Evolutionary conservation across 2,113 vertebrate species (phyloP), one percentile per base, ranked within the genome.

Genomic region (Ageneiosus marmoratus): DNA sequence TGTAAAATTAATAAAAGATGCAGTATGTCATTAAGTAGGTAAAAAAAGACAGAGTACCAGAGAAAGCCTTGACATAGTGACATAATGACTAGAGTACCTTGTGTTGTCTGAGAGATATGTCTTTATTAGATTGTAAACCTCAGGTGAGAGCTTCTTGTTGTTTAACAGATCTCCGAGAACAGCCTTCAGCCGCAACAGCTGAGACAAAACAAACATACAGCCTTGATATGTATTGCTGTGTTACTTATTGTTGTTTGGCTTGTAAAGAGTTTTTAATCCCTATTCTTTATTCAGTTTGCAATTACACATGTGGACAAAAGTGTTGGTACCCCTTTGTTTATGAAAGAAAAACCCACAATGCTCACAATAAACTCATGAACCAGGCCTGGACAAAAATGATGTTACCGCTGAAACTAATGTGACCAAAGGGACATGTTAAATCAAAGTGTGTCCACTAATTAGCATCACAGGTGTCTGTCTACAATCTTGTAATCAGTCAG

Each of bases 101-200:
- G 86, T 81, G 32, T 69, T 86, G 1, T 85, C 85, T 13, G 80
- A 32, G 4, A 88, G 69, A 79, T 63, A 74, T 18, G 82, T 69
- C 63, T 84, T 89, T 4, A 80, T 87, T 70, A 86, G 0, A 81
- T 82, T 80, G 62, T 78, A 67, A 37, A 89, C 73, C 55, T 89
- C 85, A 29, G 77, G 74, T 27, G 86, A 81, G 11, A 81, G 11
- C 62, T 80, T 86, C 69, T 86, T 91, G 86, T 79, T 88, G 55
- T 77, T 85, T 37, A 85, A 74, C 15, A 88, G 34, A 9, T 91
- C 87, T 53, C 89, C 89, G 82, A 94, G 88, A 62, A 89, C 81
- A 2, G 87, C 78, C 86, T 90, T 92, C 83, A 94, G 69, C 13
- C 88, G 89, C 79, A 88, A 81, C 53, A 95, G 83, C 94, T 92